These are phyloP conservation scores for Dicentrarchus labrax DNA, from an alignment of 2,113 vertebrate species.

Conservation along the genomic window DNA sequence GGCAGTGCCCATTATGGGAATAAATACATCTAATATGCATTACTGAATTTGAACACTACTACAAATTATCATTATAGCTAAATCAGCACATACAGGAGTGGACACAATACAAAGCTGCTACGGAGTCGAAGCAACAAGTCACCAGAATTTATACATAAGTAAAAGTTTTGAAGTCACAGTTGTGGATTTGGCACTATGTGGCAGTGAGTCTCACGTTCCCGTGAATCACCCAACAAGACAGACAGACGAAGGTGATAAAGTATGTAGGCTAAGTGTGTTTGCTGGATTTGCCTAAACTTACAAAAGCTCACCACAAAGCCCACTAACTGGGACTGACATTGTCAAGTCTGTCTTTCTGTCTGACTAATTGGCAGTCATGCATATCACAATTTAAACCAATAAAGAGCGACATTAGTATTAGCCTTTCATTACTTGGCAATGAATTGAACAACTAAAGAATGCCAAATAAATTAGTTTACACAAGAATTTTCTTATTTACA, in stretches of 20 bases:
- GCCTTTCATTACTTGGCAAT: not conserved
- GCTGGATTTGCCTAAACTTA: not conserved
- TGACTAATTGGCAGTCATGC: not conserved
- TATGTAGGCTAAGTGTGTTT: not conserved
- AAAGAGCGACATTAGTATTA: not conserved
- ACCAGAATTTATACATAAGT: not conserved
- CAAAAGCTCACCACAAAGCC: not conserved
- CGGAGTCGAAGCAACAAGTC: not conserved
- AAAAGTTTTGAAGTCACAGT: not conserved
- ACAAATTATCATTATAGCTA: not conserved
- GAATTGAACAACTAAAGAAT: not conserved
- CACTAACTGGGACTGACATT: not conserved
- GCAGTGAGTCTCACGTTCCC: not conserved
- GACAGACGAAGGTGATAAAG: not conserved
- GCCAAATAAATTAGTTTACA: not conserved
- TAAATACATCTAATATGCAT: not conserved
- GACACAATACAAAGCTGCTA: no score
- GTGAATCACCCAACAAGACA: slow-evolving; percentile 27
- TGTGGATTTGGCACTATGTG: not conserved
- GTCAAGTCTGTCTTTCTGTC: slow-evolving; percentile 25
- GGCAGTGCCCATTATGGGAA: not conserved
- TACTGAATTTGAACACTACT: not conserved
- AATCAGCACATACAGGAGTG: no score
- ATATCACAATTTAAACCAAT: not conserved
- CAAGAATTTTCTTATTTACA: not conserved